phyloP scores from a whole-genome alignment of 2,113 vertebrate genomes.

The Turnix velox region DNA sequence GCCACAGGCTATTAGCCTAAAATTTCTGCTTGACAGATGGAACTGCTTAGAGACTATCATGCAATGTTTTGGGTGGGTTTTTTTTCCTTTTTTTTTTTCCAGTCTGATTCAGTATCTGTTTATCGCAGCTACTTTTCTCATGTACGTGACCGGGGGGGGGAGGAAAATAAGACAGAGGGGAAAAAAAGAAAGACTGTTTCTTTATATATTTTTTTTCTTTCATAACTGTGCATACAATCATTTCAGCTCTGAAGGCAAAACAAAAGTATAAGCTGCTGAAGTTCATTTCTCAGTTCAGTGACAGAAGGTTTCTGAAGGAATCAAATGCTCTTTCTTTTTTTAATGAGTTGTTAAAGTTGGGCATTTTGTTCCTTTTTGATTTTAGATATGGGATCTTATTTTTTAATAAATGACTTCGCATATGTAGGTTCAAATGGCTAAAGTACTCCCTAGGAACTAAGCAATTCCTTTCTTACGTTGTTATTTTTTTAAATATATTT shows the following conservation, averaged over 20 bases:
- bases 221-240: slow-evolving; percentile 6
- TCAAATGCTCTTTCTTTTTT: not conserved
- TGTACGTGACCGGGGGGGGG: slow-evolving; percentile 59
- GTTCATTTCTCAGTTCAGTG: not conserved
- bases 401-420: slow-evolving; percentile 22
- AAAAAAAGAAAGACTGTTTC: not conserved
- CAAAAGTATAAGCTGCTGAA: not conserved
- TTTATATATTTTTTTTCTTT: not conserved
- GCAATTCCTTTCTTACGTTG: not conserved
- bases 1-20: slow-evolving; percentile 92
- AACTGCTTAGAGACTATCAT: slow-evolving; percentile 97
- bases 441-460: not conserved
- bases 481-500: not conserved
- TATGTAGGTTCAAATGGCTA: not conserved
- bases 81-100: slow-evolving; percentile 32
- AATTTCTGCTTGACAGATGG: slow-evolving; percentile 96
- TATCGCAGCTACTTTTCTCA: slow-evolving; percentile 79
- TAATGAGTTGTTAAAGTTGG: not conserved
- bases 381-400: slow-evolving; percentile 16
- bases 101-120: slow-evolving; percentile 82
- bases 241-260: slow-evolving; percentile 23
- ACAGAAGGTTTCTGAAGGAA: not conserved
- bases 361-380: not conserved
- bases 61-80: slow-evolving; percentile 88
- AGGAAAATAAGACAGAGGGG: not conserved